Base-by-base conservation (phyloP, 2,888 invertebrate species). In the Mallateleia sp. region DNA sequence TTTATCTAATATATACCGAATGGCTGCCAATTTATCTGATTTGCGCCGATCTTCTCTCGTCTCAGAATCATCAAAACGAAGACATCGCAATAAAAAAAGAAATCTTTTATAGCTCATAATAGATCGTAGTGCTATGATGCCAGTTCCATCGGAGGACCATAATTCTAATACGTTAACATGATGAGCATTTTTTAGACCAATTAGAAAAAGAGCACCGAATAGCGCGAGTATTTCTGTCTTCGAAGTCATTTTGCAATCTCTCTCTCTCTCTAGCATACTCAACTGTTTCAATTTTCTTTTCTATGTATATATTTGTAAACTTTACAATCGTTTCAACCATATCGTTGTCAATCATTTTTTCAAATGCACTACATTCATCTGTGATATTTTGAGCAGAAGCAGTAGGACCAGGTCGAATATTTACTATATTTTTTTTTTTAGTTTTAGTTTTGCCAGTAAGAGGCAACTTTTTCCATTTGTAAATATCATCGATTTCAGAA, bases 1-100 rank as follows among this genome's bases (percentile, higher is more conserved):
- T 20, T 45, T 34, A 20, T 72, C 71, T 24, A 64, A 72, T 66
- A 86, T 52, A 20, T 28, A 62, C 22, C 83, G 14, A 32, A 85
- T 71, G 28, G 88, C 54, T 38, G 86, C 86, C 24, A 82, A 45
- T 58, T 85, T 85, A 47, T 88, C 85, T 47, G 74, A 56, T 52
- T 75, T 42, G 60, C 38, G 52, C 18, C 80, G 64, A 20, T 50
- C 66, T 47, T 15, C n/a, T 50, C 78, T n/a, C 22, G 87, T 74
- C 18, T 34, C 42, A 18, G 34, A n/a, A 52, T 87, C 84, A 64
- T 85, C 79, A 54, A 54, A 54, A 6, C 54, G 11, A 54, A 54
- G 54, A 54, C n/a, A 28, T 54, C n/a, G 54, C n/a, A 54, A 54
- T 54, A 25, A 28, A 28, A 54, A 25, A 54, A 28, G 28, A 28